These are phyloP conservation scores for Marronus borbonicus DNA, from an alignment of 2,888 invertebrate species.

Conservation along the genomic window DNA sequence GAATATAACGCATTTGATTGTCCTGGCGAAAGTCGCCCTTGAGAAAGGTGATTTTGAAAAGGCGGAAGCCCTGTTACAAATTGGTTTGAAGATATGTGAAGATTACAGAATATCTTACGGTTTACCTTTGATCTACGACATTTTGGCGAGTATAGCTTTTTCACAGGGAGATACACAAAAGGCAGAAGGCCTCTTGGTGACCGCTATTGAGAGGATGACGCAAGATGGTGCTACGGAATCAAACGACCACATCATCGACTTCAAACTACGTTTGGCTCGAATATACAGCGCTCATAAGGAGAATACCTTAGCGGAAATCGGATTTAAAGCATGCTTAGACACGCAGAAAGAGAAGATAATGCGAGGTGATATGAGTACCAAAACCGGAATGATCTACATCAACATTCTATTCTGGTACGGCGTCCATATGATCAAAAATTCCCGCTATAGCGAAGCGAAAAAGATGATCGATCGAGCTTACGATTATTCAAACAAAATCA, in stretches of 20 bases:
- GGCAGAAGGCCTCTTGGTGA: slow-evolving; percentile 68
- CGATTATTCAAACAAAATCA: slow-evolving; percentile 67
- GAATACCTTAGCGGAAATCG: slow-evolving; percentile 68
- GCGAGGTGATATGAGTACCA: slow-evolving; percentile 66
- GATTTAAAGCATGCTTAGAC: slow-evolving; percentile 68
- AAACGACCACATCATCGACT: slow-evolving; percentile 68
- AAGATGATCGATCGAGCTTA: slow-evolving; percentile 67
- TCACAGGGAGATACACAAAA: slow-evolving; percentile 67
- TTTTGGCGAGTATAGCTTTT: slow-evolving; percentile 69
- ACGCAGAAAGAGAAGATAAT: slow-evolving; percentile 67
- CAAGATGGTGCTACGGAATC: slow-evolving; percentile 66
- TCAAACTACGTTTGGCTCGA: slow-evolving; percentile 69
- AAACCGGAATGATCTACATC: slow-evolving; percentile 69
- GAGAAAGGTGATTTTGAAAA: slow-evolving; percentile 66
- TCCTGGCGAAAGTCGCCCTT: slow-evolving; percentile 65
- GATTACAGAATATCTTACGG: slow-evolving; percentile 66
- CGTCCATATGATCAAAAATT: slow-evolving; percentile 66
- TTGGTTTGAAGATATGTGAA: slow-evolving; percentile 68
- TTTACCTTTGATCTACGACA: slow-evolving; percentile 69
- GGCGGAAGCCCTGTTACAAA: slow-evolving; percentile 67
- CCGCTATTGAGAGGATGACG: slow-evolving; percentile 68
- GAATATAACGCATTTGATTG: slow-evolving; percentile 66
- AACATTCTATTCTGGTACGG: slow-evolving; percentile 71
- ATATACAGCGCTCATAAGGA: slow-evolving; percentile 68
- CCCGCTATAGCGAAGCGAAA: slow-evolving; percentile 64